Conservation (phyloP, 2,888 invertebrate genomes). For the Shargacucullia verbasci region DNA sequence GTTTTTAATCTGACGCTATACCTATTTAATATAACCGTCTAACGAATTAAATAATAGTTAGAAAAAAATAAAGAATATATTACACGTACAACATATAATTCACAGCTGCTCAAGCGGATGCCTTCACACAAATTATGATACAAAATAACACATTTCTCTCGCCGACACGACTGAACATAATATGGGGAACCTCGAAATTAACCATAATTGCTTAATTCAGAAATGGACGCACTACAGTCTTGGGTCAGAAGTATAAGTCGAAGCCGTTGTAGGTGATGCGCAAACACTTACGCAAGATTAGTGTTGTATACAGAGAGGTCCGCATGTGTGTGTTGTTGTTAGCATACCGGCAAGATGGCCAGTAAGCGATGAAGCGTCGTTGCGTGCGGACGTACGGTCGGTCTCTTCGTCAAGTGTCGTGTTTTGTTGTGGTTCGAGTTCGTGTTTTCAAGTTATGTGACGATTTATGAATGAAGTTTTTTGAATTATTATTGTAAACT, state of each 20-base stretch:
- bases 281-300: conserved; percentile 8
- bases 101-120: conserved; percentile 87
- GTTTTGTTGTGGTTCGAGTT: conserved; percentile 53
- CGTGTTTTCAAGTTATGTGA: conserved; percentile 52
- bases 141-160: conserved; percentile 88
- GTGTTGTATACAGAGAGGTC: conserved; percentile 5
- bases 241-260: conserved; percentile 53
- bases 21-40: conserved; percentile 61
- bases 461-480: conserved; percentile 49
- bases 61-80: conserved; percentile 72
- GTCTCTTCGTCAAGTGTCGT: conserved; percentile 34
- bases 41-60: conserved; percentile 66
- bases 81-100: conserved; percentile 77
- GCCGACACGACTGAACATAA: conserved; percentile 81
- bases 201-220: conserved; percentile 89
- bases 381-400: conserved; percentile 30
- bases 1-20: conserved; percentile 38
- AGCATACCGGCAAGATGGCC: conserved; percentile 38
- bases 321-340: conserved; percentile 48
- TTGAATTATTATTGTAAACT: conserved; percentile 20
- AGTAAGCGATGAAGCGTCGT: conserved; percentile 50
- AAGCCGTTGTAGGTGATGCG: conserved; percentile 43
- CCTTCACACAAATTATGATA: conserved; percentile 88
- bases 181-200: conserved; percentile 87
- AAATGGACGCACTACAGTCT: conserved; percentile 58